Percentiles rank a stretch among this genome's conserved stretches.
Conservation (phyloP, 2,888 invertebrate genomes). For the Erynnis tages region DNA sequence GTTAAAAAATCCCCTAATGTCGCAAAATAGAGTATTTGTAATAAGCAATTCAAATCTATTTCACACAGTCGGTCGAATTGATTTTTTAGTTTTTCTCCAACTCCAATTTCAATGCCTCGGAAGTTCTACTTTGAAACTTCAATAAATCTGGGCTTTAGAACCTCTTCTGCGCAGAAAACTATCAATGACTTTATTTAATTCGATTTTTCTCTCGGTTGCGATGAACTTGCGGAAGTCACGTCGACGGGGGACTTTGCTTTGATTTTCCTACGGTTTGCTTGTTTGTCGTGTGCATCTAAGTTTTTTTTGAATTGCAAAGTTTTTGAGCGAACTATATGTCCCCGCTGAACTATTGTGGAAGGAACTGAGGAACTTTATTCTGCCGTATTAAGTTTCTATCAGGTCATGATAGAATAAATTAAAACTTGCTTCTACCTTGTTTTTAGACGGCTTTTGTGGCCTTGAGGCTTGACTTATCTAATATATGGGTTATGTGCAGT, state of each 20-base stretch:
- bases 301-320: neutral
- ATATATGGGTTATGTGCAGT: no score
- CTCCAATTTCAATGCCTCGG: neutral
- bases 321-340: neutral
- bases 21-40: no score
- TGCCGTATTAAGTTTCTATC: no score
- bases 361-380: no score
- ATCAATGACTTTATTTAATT: constrained; percentile 10
- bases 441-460: no score
- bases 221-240: constrained; percentile 1
- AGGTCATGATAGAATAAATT: no score
- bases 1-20: no score
- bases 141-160: constrained; percentile 10
- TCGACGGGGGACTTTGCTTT: neutral
- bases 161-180: constrained; percentile 3
- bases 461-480: no score
- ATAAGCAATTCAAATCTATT: no score
- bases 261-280: neutral
- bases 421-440: no score
- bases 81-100: constrained; percentile 7
- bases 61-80: no score
- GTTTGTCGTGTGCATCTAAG: neutral
- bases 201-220: constrained; percentile 10
- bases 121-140: constrained; percentile 7
- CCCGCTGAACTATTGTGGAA: no score